Percentiles rank a stretch among this genome's conserved stretches.
These are phyloP conservation scores for Falco biarmicus DNA, from an alignment of 2,797 vertebrate genomes.

Conservation along the genomic window DNA sequence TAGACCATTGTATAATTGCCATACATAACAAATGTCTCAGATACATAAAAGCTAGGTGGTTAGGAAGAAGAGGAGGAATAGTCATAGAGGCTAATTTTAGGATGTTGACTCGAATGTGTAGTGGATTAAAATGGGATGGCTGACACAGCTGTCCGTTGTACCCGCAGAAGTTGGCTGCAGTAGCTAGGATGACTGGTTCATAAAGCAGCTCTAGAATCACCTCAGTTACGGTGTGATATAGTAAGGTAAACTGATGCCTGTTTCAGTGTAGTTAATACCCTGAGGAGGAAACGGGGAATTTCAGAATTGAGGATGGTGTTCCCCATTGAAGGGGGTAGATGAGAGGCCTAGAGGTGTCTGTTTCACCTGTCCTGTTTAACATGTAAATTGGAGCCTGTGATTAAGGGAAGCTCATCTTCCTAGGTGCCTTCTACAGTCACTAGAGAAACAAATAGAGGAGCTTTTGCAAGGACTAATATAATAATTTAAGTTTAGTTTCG, in stretches of 20 bases:
- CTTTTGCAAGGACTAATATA: background rate
- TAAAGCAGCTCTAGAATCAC: constrained; percentile 3
- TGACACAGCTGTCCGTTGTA: constrained; percentile 30
- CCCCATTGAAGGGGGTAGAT: fast-evolving
- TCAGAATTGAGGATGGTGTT: background rate
- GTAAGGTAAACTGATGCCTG: background rate
- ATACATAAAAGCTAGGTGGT: background rate
- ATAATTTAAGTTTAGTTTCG: background rate
- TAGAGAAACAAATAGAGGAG: background rate
- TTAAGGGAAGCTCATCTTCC: background rate
- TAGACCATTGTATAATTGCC: background rate
- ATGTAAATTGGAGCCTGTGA: background rate
- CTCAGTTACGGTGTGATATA: background rate
- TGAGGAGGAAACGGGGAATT: background rate
- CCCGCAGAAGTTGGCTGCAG: background rate
- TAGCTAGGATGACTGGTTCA: background rate
- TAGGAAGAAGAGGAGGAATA: background rate
- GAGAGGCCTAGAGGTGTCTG: background rate
- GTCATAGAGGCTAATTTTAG: constrained; percentile 46
- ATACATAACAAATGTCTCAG: background rate
- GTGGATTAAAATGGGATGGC: background rate
- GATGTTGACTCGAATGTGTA: background rate
- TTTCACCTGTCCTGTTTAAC: background rate
- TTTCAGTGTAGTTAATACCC: background rate
- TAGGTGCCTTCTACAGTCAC: background rate